Evolutionary conservation across 2,888 invertebrate genomes (phyloP), one percentile per base, ranked within the genome.

Genomic region (Campaea margaritaria): DNA sequence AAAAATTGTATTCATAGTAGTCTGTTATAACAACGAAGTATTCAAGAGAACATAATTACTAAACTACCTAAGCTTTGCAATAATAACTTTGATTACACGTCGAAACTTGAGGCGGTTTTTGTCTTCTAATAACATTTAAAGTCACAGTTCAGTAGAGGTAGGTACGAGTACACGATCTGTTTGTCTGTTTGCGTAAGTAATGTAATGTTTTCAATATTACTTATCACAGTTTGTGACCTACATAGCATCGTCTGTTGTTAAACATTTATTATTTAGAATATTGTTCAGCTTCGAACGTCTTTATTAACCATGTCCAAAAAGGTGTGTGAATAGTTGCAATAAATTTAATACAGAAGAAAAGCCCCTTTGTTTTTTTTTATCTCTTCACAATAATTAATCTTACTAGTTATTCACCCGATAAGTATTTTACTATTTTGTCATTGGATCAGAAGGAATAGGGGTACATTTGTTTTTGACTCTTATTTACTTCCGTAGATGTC

Each of bases 271-370:
- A 50, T 63, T 82, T 80, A 80, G 78, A 82, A 67, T 75, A 82
- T 81, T 81, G 77, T 83, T 83, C 56, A 81, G 81, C 79, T 85
- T 82, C 79, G 78, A 79, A 85, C 79, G 81, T 91, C 84, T 85
- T 83, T n/a, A n/a, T 82, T 80, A 82, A 83, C 82, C 83, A 83
- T 86, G 85, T 83, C 78, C 81, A 80, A 79, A 85, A 88, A 91
- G 88, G 87, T 94, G 94, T 94, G 94, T 89, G 94, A 94, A 92
- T 93, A 93, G 92, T 91, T 92, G 91, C 91, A 93, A 93, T 93
- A 93, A 91, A 92, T 89, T 92, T 89, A 91, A 91, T 91, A 91
- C 91, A 89, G 89, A 91, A 90, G 87, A 85, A 84, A 11, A 36
- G 71, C 70, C 52, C 64, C 59, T 65, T 70, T 70, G 59, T 74